These are phyloP conservation scores for Platygyra sinensis DNA, from an alignment of 64 coral and sea anemone species.

Conservation along the genomic window DNA sequence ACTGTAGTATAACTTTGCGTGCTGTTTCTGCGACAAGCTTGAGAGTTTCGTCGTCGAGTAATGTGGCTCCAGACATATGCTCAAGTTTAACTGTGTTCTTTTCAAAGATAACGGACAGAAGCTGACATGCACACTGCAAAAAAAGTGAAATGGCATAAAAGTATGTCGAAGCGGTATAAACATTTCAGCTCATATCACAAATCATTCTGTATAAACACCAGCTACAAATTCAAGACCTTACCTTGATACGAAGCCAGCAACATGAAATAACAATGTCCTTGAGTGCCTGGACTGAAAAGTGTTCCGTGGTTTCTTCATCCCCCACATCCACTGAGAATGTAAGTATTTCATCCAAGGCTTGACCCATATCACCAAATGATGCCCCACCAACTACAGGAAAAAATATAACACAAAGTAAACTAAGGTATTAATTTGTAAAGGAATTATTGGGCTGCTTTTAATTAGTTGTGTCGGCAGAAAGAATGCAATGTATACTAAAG, in stretches of 20 bases:
- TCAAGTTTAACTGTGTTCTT: not conserved
- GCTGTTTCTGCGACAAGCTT: not conserved
- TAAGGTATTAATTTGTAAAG: no score
- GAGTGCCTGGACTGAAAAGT: slow-evolving; percentile 2
- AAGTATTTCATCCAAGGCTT: slow-evolving; percentile 62
- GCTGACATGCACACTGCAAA: slow-evolving; percentile 11
- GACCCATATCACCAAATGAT: slow-evolving; percentile 64
- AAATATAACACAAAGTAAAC: not conserved
- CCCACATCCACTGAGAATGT: not conserved
- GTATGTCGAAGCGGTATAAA: no score
- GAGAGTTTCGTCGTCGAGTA: slow-evolving; percentile 2
- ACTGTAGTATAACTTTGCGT: not conserved
- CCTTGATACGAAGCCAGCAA: slow-evolving; percentile 73
- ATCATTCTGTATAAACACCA: not conserved
- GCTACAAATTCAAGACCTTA: not conserved
- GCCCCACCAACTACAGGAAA: slow-evolving; percentile 51
- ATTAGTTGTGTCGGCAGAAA: no score
- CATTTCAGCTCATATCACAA: no score
- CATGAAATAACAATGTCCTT: slow-evolving; percentile 63
- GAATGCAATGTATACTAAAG: no score
- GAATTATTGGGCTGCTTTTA: no score
- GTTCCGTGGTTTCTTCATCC: not conserved
- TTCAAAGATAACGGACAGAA: slow-evolving; percentile 11
- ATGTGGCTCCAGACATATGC: not conserved
- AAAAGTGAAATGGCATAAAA: not conserved